Conservation (phyloP, 2,797 vertebrate species). For the Acrossocheilus wenchowensis region DNA sequence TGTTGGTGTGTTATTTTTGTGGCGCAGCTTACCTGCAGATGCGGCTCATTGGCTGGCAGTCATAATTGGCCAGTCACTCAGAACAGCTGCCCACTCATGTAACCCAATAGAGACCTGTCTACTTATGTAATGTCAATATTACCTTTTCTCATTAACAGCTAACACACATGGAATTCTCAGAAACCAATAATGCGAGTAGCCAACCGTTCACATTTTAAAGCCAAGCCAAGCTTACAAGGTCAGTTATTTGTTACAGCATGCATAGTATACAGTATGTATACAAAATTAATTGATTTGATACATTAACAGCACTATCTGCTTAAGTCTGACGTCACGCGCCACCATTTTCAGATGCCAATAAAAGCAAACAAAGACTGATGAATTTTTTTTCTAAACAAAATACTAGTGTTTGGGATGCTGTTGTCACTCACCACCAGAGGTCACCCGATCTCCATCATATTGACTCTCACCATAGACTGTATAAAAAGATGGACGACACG, state of each 20-base stretch:
- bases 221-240: neutral
- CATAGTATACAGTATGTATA: neutral
- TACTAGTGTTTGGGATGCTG: no score
- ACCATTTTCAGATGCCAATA: neutral
- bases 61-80: conserved; percentile 10
- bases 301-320: neutral
- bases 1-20: conserved; percentile 16
- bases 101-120: conserved; percentile 27
- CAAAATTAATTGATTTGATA: neutral
- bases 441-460: no score
- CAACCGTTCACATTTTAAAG: neutral
- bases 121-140: conserved; percentile 40
- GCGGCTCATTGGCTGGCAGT: conserved; percentile 15
- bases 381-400: neutral
- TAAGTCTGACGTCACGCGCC: neutral
- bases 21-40: conserved; percentile 44
- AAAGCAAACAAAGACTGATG: neutral
- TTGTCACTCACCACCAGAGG: no score
- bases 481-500: no score
- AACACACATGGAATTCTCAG: neutral
- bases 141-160: conserved; percentile 38
- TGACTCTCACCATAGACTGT: no score
- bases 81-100: conserved; percentile 43
- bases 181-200: neutral
- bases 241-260: neutral